Conservation (phyloP, 2,888 invertebrate genomes). For the Drosophila mettleri region DNA sequence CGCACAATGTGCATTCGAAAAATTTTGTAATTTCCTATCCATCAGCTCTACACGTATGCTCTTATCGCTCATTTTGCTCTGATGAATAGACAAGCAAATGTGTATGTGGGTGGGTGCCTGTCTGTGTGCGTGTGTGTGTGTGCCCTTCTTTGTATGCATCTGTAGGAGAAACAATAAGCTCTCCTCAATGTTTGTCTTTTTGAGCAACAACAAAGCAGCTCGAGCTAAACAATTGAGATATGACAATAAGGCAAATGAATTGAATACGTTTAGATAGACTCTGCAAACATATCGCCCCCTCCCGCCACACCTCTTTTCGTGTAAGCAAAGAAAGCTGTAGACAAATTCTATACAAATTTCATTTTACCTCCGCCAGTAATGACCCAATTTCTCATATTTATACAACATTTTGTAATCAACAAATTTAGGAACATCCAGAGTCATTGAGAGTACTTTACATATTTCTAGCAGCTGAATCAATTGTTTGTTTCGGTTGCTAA, state of each 20-base stretch:
- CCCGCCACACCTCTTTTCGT: not conserved
- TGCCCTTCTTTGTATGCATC: constrained; percentile 58
- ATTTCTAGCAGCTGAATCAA: constrained; percentile 50
- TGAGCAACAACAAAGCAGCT: constrained; percentile 68
- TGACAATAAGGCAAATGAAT: constrained; percentile 62
- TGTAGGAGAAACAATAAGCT: constrained; percentile 65
- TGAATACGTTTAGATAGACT: constrained; percentile 45
- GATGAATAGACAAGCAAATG: constrained; percentile 52
- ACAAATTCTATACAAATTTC: constrained; percentile 39
- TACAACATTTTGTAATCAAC: not conserved
- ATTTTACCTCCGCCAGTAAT: constrained; percentile 18
- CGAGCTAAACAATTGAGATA: constrained; percentile 66
- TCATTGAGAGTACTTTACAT: not conserved
- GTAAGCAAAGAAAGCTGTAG: constrained; percentile 44
- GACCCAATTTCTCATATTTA: constrained; percentile 26
- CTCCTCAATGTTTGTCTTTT: constrained; percentile 69
- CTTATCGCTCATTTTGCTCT: constrained; percentile 45
- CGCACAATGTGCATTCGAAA: constrained; percentile 59
- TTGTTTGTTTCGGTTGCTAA: not conserved
- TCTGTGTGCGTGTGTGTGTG: constrained; percentile 20
- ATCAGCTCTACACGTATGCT: constrained; percentile 44
- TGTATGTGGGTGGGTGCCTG: not conserved
- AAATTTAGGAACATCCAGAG: not conserved
- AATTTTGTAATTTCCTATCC: constrained; percentile 70
- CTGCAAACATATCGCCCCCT: constrained; percentile 27